Evolutionary conservation across 2,888 invertebrate genomes (phyloP), one percentile per base, ranked within the genome.

Genomic region (Blastobasis adustella): DNA sequence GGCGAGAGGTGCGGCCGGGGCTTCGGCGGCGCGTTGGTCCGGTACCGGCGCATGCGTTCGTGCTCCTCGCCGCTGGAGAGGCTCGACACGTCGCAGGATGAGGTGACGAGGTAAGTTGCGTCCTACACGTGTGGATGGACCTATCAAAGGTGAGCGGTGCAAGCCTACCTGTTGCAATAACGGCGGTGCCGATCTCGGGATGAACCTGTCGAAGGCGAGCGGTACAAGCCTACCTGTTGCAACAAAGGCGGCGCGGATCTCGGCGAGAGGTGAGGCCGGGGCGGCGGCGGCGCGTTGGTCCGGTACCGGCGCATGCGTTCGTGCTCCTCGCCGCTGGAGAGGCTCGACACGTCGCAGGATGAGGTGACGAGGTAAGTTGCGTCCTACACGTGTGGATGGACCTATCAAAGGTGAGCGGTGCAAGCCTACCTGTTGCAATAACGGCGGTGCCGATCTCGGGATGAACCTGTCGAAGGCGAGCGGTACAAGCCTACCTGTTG

Each of bases 251-350:
- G 48, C 41, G 54, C 39, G 45, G 49, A 48, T 40, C 37, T 51
- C 37, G 59, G 44, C 40, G 50, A 50, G 37, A 55, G 58, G 43
- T 53, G 59, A 42, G 67, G 61, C 41, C 63, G 60, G 54, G 63
- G 66, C 47, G 67, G 66, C 49, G 67, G 44, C 2, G 57, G 56
- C 10, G 64, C 80, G 23, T 23, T 78, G 50, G 84, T 87, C 62
- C 87, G 82, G 63, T 87, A 87, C 57, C 86, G 69, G n/a, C 87
- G 80, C 68, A 88, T 66, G 5, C 87, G 74, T 73, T 89, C 82
- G 82, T 89, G 83, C 68, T 88, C 82, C 65, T 90, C 86, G 57
- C 90, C 89, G 66, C 88, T 86, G 70, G 88, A 89, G 46, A 89
- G 78, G 60, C 83, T 83, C 58, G 88, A 88, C 51, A 76, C 77